Conservation (phyloP, 2,888 invertebrate species). For the Morinoia aosen region DNA sequence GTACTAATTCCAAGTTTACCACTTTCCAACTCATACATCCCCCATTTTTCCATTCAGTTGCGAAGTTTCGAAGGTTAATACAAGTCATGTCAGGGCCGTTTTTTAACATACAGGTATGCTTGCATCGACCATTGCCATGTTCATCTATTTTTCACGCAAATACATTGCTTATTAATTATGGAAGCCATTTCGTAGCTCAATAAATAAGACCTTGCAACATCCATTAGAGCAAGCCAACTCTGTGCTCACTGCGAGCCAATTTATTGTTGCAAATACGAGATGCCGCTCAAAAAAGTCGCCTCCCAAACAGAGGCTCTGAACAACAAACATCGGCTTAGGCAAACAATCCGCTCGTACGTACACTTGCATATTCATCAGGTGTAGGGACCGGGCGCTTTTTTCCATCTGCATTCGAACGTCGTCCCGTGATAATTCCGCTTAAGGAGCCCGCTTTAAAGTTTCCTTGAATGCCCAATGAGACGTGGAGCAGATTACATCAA, state of each 20-base stretch:
- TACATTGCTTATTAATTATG: slow-evolving; percentile 30
- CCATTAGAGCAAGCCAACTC: slow-evolving; percentile 31
- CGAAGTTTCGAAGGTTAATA: not conserved
- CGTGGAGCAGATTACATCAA: slow-evolving; percentile 2
- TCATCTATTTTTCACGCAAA: not conserved
- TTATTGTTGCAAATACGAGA: slow-evolving; percentile 22
- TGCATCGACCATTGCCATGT: slow-evolving; percentile 2
- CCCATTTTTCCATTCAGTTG: not conserved
- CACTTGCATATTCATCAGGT: slow-evolving; percentile 32
- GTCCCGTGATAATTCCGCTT: slow-evolving; percentile 12
- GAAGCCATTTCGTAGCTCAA: slow-evolving; percentile 19
- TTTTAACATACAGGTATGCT: not conserved
- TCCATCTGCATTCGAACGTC: not conserved
- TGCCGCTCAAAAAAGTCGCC: not conserved
- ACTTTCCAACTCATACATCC: not conserved
- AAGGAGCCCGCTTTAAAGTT: not conserved
- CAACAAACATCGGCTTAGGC: slow-evolving; percentile 47
- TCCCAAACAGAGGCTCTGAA: slow-evolving; percentile 44
- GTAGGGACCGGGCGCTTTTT: not conserved
- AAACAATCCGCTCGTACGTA: slow-evolving; percentile 29
- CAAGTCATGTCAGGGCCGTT: not conserved
- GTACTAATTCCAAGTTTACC: not conserved
- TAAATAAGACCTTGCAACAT: slow-evolving; percentile 13
- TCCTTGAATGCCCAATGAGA: not conserved
- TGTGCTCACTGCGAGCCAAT: slow-evolving; percentile 18